Percentiles rank a stretch among this genome's conserved stretches.
These are phyloP conservation scores for Centroberyx gerrardi DNA, from an alignment of 2,797 vertebrate genomes.

Conservation along the genomic window DNA sequence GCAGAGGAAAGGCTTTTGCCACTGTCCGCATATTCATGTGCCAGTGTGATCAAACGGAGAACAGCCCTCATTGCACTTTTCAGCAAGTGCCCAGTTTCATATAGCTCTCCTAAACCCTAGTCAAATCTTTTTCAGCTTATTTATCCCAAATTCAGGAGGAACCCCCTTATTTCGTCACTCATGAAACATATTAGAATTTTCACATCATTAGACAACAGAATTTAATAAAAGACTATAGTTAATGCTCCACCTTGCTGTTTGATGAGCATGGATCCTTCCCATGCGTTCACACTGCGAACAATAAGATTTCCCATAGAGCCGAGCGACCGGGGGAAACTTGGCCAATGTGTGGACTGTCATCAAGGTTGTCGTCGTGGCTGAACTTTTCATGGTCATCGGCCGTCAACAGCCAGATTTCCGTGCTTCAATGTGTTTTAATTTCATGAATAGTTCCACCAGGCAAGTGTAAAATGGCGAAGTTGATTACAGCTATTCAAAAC, in stretches of 20 bases:
- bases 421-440: too few relatives aligned
- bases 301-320: not conserved
- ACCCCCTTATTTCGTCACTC: not conserved
- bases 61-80: not conserved
- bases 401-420: too few relatives aligned
- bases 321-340: too few relatives aligned
- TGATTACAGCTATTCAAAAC: too few relatives aligned
- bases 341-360: too few relatives aligned
- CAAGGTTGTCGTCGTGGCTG: too few relatives aligned
- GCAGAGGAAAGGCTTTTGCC: conserved; percentile 2
- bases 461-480: too few relatives aligned
- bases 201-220: conserved; percentile 8
- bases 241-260: not conserved
- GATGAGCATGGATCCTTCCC: not conserved
- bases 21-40: conserved; percentile 3
- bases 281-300: not conserved
- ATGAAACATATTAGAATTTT: conserved; percentile 3
- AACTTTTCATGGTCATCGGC: too few relatives aligned
- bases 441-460: too few relatives aligned
- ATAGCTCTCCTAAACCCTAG: not conserved
- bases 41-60: not conserved
- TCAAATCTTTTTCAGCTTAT: not conserved
- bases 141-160: not conserved
- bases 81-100: too few relatives aligned
- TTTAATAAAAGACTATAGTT: not conserved